A percentile compares a stretch with the other conserved stretches of the same genome.
These are phyloP conservation scores for Carettochelys insculpta DNA, from an alignment of 2,113 vertebrate species.

Conservation along the genomic window DNA sequence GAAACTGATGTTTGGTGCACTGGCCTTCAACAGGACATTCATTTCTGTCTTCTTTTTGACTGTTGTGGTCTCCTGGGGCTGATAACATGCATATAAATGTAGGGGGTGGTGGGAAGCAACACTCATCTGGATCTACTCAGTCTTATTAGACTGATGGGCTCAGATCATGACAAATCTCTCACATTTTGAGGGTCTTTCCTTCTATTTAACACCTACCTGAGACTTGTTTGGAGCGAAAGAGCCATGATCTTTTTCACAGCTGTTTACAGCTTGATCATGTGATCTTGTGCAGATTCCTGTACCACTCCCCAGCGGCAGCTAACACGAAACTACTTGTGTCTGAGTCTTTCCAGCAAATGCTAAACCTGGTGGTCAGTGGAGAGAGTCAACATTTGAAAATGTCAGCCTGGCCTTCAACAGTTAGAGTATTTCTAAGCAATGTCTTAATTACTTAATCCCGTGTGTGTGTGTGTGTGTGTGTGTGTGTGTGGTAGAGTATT, in stretches of 20 bases:
- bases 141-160: not conserved
- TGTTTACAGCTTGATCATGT: not conserved
- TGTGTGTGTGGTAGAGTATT: not conserved
- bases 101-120: not conserved
- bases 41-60: not conserved
- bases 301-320: not conserved
- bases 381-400: not conserved
- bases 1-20: rapidly evolving
- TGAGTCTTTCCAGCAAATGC: not conserved
- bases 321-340: not conserved
- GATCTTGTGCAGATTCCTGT: not conserved
- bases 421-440: not conserved
- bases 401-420: rapidly evolving
- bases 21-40: not conserved
- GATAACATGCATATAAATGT: not conserved
- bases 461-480: rapidly evolving
- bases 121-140: not conserved
- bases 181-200: rapidly evolving
- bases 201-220: not conserved
- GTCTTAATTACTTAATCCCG: not conserved
- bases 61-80: not conserved
- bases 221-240: not conserved
- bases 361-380: not conserved
- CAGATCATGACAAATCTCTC: not conserved
- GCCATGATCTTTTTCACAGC: not conserved